These are phyloP conservation scores for Hydrotaea diabolus DNA, from an alignment of 2,888 invertebrate genomes.

Conservation along the genomic window DNA sequence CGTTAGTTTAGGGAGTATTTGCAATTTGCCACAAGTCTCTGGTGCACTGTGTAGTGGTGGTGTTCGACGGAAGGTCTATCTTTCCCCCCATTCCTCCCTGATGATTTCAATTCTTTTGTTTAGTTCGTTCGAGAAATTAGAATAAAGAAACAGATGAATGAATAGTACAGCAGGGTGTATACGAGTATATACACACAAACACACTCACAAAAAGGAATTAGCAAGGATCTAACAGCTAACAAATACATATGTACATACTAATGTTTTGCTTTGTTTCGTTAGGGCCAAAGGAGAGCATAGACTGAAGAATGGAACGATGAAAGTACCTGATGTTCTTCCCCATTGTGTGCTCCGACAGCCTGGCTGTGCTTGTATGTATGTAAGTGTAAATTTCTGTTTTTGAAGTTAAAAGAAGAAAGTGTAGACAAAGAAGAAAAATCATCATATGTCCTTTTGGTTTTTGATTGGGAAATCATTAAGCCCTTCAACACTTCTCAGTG, in stretches of 20 bases:
- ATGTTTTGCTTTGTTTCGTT: not conserved
- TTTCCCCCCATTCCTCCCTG: constrained; percentile 2
- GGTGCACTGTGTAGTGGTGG: not conserved
- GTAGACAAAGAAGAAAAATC: not conserved
- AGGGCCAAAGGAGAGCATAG: not conserved
- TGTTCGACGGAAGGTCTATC: not conserved
- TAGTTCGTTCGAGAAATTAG: constrained; percentile 12
- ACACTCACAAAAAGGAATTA: not conserved
- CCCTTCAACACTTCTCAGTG: not conserved
- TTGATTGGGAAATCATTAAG: constrained; percentile 9
- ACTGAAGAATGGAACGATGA: not conserved
- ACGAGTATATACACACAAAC: too few species aligned
- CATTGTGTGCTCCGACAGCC: not conserved
- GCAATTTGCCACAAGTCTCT: not conserved
- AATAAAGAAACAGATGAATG: constrained; percentile 10
- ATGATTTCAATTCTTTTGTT: constrained; percentile 27
- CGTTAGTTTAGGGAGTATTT: not conserved
- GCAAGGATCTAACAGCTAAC: not conserved
- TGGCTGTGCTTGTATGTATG: not conserved
- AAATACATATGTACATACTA: not conserved
- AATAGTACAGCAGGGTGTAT: constrained; percentile 8
- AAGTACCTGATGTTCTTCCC: constrained; percentile 16
- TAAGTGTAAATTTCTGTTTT: not conserved
- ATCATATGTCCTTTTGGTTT: not conserved
- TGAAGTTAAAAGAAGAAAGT: too few species aligned